A percentile compares a stretch with the other conserved stretches of the same genome.
Conservation (phyloP, 2,888 invertebrate species). For the Chrysodeixis includens region DNA sequence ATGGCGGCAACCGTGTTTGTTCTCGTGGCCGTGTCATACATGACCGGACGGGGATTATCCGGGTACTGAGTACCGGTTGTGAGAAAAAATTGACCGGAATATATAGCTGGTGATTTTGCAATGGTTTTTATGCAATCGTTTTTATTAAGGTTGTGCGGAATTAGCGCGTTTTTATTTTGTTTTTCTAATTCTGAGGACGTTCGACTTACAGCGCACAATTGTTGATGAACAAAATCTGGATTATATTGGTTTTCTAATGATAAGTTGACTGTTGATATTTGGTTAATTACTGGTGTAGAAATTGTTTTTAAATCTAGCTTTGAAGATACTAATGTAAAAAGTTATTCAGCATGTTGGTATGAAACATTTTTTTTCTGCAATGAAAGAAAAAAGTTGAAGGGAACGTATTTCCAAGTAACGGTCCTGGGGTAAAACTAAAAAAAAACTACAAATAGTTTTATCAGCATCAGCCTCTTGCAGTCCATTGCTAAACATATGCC, state of each 20-base stretch:
- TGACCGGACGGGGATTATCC: conserved; percentile 79
- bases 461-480: no score
- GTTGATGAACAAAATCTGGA: background rate
- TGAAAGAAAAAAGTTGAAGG: no score
- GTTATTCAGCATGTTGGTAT: no score
- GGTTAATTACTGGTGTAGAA: background rate
- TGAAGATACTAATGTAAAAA: no score
- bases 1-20: conserved; percentile 77
- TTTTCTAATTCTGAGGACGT: conserved; percentile 13
- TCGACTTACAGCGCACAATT: background rate
- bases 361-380: no score
- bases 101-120: conserved; percentile 54
- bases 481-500: no score
- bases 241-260: background rate
- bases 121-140: conserved; percentile 53
- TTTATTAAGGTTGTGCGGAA: conserved; percentile 42
- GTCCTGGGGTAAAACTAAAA: no score
- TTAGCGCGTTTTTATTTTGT: conserved; percentile 24
- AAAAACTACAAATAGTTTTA: no score
- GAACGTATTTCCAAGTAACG: no score
- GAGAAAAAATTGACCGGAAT: conserved; percentile 61
- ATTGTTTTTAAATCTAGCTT: no score
- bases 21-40: conserved; percentile 81
- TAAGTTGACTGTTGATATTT: background rate
- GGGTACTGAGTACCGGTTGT: conserved; percentile 53